A percentile compares a stretch with the other conserved stretches of the same genome.
Conservation (phyloP, 2,888 invertebrate species). For the Ennomos erosarius region DNA sequence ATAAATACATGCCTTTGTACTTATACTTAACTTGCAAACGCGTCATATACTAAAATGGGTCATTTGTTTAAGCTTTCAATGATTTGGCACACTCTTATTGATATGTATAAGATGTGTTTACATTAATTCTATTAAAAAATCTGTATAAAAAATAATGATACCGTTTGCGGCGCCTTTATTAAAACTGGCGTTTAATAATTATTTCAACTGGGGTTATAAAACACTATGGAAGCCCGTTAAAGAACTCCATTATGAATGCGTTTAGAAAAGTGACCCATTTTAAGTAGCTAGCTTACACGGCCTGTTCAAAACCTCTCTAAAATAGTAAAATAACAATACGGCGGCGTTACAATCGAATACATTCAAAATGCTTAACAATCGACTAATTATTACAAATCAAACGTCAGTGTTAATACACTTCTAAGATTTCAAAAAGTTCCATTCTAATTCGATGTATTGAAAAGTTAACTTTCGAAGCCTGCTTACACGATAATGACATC, state of each 20-base stretch:
- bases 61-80: conserved; percentile 50
- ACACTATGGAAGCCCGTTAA: conserved; percentile 30
- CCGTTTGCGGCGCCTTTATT: conserved; percentile 19
- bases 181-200: conserved; percentile 23
- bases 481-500: conserved; percentile 65
- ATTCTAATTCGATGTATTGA: conserved; percentile 80
- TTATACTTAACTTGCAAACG: conserved; percentile 36
- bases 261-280: conserved; percentile 61
- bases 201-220: conserved; percentile 33
- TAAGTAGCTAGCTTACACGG: conserved; percentile 48
- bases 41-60: conserved; percentile 60
- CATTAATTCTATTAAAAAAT: conserved; percentile 44
- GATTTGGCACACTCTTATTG: conserved; percentile 74
- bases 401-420: conserved; percentile 59
- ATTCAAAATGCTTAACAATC: conserved; percentile 62
- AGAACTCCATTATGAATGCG: conserved; percentile 42
- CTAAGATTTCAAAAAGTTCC: conserved; percentile 64
- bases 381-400: conserved; percentile 60
- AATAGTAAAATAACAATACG: conserved; percentile 54
- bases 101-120: conserved; percentile 61
- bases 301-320: conserved; percentile 50
- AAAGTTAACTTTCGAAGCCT: conserved; percentile 68
- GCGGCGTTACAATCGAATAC: conserved; percentile 56
- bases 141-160: conserved; percentile 56
- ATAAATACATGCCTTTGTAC: conserved; percentile 43